phyloP scores from a whole-genome alignment of 2,113 vertebrate genomes.

The Tichodroma muraria region DNA sequence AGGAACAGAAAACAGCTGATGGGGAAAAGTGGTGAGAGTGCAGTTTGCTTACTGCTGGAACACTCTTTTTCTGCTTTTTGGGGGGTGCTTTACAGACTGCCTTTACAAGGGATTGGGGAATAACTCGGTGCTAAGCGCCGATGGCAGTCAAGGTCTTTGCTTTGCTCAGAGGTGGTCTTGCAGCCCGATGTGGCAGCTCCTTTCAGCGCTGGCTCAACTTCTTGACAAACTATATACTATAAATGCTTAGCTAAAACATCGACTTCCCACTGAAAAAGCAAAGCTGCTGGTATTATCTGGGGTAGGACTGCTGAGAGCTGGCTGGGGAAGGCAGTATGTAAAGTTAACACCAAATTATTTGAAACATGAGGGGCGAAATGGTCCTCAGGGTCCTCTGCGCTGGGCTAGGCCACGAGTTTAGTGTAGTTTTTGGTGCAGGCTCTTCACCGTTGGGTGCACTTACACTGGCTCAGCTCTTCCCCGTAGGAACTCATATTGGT shows the following conservation, averaged over 20 bases:
- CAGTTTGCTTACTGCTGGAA: background rate
- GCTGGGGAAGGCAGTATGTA: background rate
- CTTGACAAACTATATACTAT: background rate
- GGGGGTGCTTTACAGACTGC: background rate
- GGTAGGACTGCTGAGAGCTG: background rate
- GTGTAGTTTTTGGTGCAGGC: background rate
- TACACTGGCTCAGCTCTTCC: background rate
- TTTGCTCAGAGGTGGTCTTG: background rate
- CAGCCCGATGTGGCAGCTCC: background rate
- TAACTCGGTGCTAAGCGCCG: background rate
- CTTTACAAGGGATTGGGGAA: background rate
- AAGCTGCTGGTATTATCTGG: background rate
- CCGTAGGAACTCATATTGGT: accelerated
- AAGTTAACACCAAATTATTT: background rate
- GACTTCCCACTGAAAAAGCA: background rate
- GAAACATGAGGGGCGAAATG: accelerated
- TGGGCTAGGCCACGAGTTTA: background rate
- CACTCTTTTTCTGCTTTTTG: background rate
- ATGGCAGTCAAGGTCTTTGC: background rate
- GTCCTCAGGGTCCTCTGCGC: background rate
- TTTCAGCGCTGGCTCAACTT: background rate
- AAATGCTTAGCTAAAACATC: background rate
- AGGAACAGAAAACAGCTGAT: constrained; percentile 55
- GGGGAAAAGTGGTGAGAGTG: background rate
- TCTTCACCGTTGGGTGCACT: background rate